Conservation (phyloP, 2,888 invertebrate genomes). For the Leucania comma region DNA sequence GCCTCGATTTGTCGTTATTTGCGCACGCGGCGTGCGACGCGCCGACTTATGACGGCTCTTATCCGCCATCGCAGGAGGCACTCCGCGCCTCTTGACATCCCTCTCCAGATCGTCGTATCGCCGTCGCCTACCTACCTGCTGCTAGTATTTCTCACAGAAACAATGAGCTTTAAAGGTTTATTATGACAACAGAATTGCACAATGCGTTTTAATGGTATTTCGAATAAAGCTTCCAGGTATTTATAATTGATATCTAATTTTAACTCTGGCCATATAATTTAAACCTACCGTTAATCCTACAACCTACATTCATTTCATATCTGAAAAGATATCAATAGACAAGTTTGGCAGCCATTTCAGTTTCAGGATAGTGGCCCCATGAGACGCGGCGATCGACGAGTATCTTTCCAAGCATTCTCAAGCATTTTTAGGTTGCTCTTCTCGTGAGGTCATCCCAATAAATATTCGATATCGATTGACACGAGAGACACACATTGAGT, state of each 20-base stretch:
- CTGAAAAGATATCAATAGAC: neutral
- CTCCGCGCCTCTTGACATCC: conserved; percentile 81
- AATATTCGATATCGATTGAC: conserved; percentile 32
- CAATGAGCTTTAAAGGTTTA: conserved; percentile 88
- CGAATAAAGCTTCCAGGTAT: conserved; percentile 44
- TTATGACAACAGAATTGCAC: conserved; percentile 79
- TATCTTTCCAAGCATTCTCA: conserved; percentile 1
- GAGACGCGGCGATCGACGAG: neutral
- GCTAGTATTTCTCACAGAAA: conserved; percentile 87
- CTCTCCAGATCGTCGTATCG: conserved; percentile 73
- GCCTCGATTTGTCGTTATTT: conserved; percentile 88
- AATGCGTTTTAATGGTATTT: conserved; percentile 66
- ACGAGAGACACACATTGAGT: conserved; percentile 33
- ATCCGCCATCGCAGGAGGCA: conserved; percentile 84
- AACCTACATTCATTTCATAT: conserved; percentile 13
- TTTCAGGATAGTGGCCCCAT: neutral
- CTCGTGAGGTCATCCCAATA: conserved; percentile 14
- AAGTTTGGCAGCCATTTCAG: neutral
- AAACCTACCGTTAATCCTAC: conserved; percentile 3
- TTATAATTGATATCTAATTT: conserved; percentile 58
- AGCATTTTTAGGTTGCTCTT: neutral
- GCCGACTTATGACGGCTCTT: conserved; percentile 86
- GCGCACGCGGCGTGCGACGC: conserved; percentile 76
- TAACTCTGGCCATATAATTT: conserved; percentile 15
- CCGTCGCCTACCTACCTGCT: conserved; percentile 76